Conservation (phyloP, 2,797 vertebrate species). For the Chelidonichthys spinosus region DNA sequence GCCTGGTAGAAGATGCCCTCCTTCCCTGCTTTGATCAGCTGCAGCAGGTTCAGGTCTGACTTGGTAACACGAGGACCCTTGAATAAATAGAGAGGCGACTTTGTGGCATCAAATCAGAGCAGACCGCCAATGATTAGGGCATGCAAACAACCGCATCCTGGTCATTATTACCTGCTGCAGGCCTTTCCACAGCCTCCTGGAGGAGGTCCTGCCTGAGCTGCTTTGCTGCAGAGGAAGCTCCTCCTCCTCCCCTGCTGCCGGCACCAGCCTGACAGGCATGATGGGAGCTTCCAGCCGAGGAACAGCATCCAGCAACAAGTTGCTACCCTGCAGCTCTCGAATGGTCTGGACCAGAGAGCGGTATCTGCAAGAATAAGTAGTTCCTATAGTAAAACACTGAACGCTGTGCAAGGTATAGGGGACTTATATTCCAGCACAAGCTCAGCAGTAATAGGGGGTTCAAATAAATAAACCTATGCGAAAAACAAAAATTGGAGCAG, state of each 20-base stretch:
- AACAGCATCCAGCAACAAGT: background rate
- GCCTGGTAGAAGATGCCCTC: constrained; percentile 85
- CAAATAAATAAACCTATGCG: background rate
- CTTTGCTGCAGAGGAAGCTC: constrained; percentile 9
- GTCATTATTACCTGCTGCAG: constrained; percentile 68
- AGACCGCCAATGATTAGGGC: background rate
- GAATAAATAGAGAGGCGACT: background rate
- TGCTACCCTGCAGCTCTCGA: constrained; percentile 24
- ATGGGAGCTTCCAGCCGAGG: constrained; percentile 5
- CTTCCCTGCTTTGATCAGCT: constrained; percentile 84
- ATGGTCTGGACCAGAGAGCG: constrained; percentile 56
- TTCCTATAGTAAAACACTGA: background rate
- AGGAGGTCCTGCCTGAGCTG: constrained; percentile 30
- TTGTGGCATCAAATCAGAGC: background rate
- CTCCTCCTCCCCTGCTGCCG: background rate
- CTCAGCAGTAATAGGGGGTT: background rate
- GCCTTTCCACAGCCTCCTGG: constrained; percentile 68
- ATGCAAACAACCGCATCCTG: background rate
- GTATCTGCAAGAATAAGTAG: constrained; percentile 60
- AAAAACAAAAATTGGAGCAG: no score
- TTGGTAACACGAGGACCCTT: constrained; percentile 72
- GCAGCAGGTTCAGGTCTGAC: constrained; percentile 80
- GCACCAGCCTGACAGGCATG: background rate
- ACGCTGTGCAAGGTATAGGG: background rate
- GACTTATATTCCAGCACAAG: background rate